Evolutionary conservation across 2,113 vertebrate species (phyloP), one percentile per base, ranked within the genome.

Genomic region (Halcyon malimbica): DNA sequence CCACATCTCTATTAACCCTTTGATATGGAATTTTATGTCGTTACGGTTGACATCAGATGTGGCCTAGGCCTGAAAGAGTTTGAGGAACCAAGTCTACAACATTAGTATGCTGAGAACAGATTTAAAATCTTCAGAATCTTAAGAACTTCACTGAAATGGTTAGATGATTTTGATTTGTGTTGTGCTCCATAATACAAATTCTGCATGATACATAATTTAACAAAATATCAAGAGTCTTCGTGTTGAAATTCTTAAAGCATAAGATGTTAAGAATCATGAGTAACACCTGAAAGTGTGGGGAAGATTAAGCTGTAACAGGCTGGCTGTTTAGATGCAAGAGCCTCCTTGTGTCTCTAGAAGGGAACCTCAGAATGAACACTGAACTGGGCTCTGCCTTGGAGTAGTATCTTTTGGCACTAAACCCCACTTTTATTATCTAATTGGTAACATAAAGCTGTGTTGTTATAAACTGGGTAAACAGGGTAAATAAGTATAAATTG

Each of bases 11-110:
- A 2, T 85, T 79, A 75, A 37, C 5, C 14, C 41, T 64, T 90
- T 56, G 14, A 71, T 56, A 35, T 1, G 0, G 0, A 63, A 31
- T 60, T 85, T 75, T 79, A 0, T 26, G 10, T 63, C 24, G 5
- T 7, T 31, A 37, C 11, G 2, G 3, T 28, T 85, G 75, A 59
- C 11, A 42, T 2, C 24, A 23, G 17, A 7, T 10, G 0, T 51
- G 48, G 17, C 16, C 31, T 56, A 39, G 44, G 65, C 41, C 64
- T 48, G 46, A 33, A 86, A 48, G 17, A 73, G 44, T 31, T 85
- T 26, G 63, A 39, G 39, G 31, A 82, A 54, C 41, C 39, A 75
- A 15, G 50, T 56, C 35, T 35, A n/a, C 46, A 91, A 48, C 16
- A 31, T 17, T 7, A 31, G 25, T 35, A 28, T 81, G 59, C 63